Conservation (phyloP, 2,113 vertebrate species). For the Albula glossodonta region DNA sequence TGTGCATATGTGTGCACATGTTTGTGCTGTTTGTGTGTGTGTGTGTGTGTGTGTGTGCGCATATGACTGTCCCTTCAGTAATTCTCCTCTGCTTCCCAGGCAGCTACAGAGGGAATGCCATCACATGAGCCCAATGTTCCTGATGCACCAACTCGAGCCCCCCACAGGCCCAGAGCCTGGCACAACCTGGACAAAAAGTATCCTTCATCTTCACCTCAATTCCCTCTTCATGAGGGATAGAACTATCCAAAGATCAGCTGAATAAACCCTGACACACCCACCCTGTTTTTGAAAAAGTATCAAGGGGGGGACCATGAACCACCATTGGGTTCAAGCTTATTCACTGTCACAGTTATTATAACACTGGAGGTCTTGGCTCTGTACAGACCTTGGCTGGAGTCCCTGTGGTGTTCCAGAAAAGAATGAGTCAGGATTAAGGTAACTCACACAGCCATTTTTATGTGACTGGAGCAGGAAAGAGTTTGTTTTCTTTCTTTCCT, state of each 20-base stretch:
- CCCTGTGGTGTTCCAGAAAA: neutral
- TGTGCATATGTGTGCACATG: neutral
- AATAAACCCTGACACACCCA: neutral
- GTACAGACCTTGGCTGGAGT: neutral
- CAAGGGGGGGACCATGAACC: neutral
- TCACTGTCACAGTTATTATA: neutral
- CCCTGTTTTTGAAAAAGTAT: neutral
- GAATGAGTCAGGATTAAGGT: neutral
- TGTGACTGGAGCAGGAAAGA: neutral
- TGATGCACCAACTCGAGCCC: conserved; percentile 67
- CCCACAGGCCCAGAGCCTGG: conserved; percentile 75
- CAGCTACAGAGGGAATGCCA: conserved; percentile 42
- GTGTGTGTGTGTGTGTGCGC: neutral
- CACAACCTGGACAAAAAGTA: conserved; percentile 84
- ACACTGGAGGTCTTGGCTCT: neutral
- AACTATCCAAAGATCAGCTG: neutral
- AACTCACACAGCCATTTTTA: neutral
- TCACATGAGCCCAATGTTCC: conserved; percentile 51
- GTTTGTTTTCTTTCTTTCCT: neutral
- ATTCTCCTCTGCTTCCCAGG: conserved; percentile 64
- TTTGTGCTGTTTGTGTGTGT: neutral
- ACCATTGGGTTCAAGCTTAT: neutral
- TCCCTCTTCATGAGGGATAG: neutral
- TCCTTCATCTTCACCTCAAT: conserved; percentile 66
- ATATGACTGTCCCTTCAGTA: conserved; percentile 33